A percentile compares a stretch with the other conserved stretches of the same genome.
These are phyloP conservation scores for Tauraco hartlaubi DNA, from an alignment of 2,797 vertebrate species.

Conservation along the genomic window DNA sequence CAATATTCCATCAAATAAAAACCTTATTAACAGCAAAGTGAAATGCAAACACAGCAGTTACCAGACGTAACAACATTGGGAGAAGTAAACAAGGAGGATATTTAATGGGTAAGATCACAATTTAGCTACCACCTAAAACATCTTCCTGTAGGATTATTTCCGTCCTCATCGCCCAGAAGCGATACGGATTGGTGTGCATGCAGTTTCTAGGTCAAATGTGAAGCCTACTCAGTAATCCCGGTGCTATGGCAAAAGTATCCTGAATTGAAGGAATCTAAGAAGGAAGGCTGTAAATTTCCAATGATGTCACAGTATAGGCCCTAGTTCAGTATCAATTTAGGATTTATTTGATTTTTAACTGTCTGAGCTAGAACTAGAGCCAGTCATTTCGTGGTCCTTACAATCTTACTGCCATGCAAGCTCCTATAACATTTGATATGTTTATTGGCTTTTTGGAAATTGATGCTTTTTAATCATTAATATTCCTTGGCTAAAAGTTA, in stretches of 20 bases:
- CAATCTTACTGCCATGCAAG: neutral
- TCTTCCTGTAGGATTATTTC: neutral
- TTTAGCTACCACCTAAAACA: neutral
- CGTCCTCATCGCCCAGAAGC: neutral
- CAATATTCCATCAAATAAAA: conserved; percentile 38
- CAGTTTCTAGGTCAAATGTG: neutral
- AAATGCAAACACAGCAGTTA: neutral
- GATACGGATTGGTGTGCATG: neutral
- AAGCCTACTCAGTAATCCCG: neutral
- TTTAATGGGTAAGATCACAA: neutral
- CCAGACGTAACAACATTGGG: neutral
- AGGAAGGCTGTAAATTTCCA: neutral
- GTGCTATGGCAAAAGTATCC: neutral
- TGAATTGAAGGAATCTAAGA: neutral
- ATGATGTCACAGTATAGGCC: neutral
- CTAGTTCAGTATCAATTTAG: neutral
- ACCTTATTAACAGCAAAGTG: neutral
- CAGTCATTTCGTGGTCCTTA: neutral
- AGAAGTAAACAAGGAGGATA: neutral
- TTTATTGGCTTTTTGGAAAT: neutral
- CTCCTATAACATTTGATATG: neutral
- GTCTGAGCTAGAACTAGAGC: neutral
- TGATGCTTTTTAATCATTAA: neutral
- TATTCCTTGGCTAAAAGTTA: neutral
- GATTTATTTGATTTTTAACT: neutral